Percentiles rank a stretch among this genome's conserved stretches.
These are phyloP conservation scores for Euthynnus affinis DNA, from an alignment of 2,797 vertebrate species.

Conservation along the genomic window DNA sequence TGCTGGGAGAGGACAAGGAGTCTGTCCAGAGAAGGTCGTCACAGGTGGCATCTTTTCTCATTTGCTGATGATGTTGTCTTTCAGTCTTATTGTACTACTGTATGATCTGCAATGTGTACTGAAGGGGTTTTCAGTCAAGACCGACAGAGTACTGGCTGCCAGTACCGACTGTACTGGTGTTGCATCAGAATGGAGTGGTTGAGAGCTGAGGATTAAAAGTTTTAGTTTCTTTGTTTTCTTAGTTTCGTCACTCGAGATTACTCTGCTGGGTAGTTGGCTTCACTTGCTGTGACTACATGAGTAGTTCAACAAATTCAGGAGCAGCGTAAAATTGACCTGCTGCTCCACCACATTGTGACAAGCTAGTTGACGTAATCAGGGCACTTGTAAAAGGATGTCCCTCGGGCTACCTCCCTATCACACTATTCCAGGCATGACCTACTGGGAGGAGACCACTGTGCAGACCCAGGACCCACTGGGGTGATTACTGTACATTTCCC, in stretches of 20 bases:
- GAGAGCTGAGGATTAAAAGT: background rate
- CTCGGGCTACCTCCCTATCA: background rate
- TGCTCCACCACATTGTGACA: background rate
- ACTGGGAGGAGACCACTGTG: constrained; percentile 1
- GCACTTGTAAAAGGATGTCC: background rate
- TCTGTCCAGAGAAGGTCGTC: too few species aligned
- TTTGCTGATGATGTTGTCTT: background rate
- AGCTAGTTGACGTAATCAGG: background rate
- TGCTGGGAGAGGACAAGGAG: too few species aligned
- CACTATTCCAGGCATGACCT: background rate
- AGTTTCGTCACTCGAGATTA: background rate
- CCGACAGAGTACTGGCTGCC: background rate
- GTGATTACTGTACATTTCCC: constrained; percentile 13
- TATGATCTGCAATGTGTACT: background rate
- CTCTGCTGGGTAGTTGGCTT: background rate
- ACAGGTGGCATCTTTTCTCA: background rate
- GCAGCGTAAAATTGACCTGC: background rate
- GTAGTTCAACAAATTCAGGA: constrained; percentile 10
- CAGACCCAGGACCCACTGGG: constrained; percentile 4
- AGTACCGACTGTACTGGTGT: background rate
- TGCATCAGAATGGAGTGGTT: background rate
- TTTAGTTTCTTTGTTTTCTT: too few species aligned
- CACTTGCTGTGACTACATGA: background rate
- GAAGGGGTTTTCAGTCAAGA: background rate
- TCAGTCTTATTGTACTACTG: background rate